A percentile compares a stretch with the other conserved stretches of the same genome.
Conservation (phyloP, 1,140 invertebrate genomes). For the Achroia grisella region DNA sequence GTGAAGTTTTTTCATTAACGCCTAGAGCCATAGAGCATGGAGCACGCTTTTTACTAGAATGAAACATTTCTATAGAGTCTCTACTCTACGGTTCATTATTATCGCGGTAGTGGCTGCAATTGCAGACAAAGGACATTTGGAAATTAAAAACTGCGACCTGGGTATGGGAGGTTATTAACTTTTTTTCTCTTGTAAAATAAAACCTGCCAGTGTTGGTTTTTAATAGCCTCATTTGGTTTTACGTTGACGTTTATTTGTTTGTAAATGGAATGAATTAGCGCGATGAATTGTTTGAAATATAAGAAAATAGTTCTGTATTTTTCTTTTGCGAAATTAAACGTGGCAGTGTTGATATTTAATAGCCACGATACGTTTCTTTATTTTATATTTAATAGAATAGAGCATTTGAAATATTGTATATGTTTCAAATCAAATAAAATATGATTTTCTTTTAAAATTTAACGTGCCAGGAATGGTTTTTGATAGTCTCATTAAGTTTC, state of each 20-base stretch:
- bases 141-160: slow-evolving; percentile 13
- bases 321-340: no score
- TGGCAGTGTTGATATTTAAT: no score
- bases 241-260: neutral
- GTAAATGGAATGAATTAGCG: neutral
- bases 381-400: no score
- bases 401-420: no score
- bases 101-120: slow-evolving; percentile 9
- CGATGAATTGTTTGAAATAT: neutral
- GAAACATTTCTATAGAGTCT: slow-evolving; percentile 24
- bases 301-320: no score
- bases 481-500: no score
- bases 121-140: slow-evolving; percentile 19
- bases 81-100: slow-evolving; percentile 29
- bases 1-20: slow-evolving; percentile 5
- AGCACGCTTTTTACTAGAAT: slow-evolving; percentile 9
- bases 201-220: no score
- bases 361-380: no score
- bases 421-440: no score
- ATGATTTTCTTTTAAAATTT: no score
- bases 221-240: no score
- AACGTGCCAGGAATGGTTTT: no score
- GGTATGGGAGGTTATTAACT: neutral
- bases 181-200: neutral
- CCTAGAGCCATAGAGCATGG: neutral